phyloP scores from a whole-genome alignment of 2,113 vertebrate species.

The Nothobranchius furzeri region DNA sequence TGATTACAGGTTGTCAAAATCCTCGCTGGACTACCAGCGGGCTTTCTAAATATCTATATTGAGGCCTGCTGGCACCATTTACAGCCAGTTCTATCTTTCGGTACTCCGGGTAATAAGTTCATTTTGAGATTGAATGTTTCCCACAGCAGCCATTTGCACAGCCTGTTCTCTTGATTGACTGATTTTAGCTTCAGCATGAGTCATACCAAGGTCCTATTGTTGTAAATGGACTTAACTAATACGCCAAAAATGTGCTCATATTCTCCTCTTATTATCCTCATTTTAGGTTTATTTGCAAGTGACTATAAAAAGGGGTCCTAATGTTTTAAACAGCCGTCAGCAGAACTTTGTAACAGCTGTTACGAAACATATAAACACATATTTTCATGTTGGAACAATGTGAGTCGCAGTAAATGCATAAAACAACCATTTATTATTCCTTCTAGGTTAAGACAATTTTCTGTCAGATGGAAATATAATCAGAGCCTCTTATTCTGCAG shows the following conservation, averaged over 20 bases:
- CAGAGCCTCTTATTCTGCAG: background rate
- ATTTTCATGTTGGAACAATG: conserved; percentile 14
- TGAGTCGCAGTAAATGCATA: background rate
- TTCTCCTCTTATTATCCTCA: conserved; percentile 1
- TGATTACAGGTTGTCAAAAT: conserved; percentile 41
- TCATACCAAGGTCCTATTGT: conserved; percentile 8
- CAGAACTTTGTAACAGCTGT: background rate
- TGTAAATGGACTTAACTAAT: conserved; percentile 20
- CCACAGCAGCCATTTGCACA: conserved; percentile 20
- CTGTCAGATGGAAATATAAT: background rate
- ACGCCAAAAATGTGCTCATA: background rate
- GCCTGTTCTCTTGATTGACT: conserved; percentile 2
- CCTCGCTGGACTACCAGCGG: conserved; percentile 33
- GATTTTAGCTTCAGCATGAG: conserved; percentile 9
- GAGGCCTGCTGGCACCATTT: conserved; percentile 11
- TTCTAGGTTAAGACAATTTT: conserved; percentile 4
- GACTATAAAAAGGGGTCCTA: conserved; percentile 5
- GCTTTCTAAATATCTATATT: conserved; percentile 35
- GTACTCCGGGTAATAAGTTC: background rate
- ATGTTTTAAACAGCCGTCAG: conserved; percentile 35
- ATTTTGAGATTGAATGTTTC: conserved; percentile 23
- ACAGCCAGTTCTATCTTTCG: conserved; percentile 6
- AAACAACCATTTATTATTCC: background rate
- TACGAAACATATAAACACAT: conserved; percentile 5
- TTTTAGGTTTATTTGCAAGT: conserved; percentile 4